phyloP scores from a whole-genome alignment of 92 coral and sea anemone genomes.

The Parazoanthus darwini region DNA sequence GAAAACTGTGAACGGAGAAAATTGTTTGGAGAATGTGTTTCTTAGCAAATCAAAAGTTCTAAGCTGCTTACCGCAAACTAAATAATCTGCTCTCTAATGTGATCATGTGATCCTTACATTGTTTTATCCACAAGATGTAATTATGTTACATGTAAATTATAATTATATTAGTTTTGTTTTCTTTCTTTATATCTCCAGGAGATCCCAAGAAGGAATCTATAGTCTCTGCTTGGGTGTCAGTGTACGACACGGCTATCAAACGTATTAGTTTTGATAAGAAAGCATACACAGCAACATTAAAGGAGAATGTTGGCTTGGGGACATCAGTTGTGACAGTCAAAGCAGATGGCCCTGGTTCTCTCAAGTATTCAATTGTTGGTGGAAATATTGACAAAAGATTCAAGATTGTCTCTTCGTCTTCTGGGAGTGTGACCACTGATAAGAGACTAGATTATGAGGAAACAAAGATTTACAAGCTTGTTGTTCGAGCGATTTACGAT shows the following conservation, averaged over 20 bases:
- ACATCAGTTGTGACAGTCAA: conserved; percentile 50
- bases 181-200: background rate
- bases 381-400: conserved; percentile 63
- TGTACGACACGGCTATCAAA: conserved; percentile 52
- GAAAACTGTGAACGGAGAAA: too few species aligned
- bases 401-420: conserved; percentile 6
- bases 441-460: conserved; percentile 65
- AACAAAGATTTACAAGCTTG: conserved; percentile 58
- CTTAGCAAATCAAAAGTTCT: too few species aligned
- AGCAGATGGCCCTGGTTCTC: conserved; percentile 55
- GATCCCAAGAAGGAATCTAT: conserved; percentile 21
- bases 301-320: conserved; percentile 43
- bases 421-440: conserved; percentile 52
- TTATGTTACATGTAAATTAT: background rate
- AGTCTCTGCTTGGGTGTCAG: conserved; percentile 58
- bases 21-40: too few species aligned
- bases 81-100: too few species aligned
- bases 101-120: too few species aligned
- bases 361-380: conserved; percentile 70
- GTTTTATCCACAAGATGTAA: too few species aligned
- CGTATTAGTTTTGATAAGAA: conserved; percentile 51
- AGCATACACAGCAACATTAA: conserved; percentile 44
- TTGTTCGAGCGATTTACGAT: conserved; percentile 64
- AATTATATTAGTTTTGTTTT: background rate
- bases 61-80: too few species aligned